These are phyloP conservation scores for Diachasma alloeum DNA, from an alignment of 1,140 invertebrate genomes.

Conservation along the genomic window DNA sequence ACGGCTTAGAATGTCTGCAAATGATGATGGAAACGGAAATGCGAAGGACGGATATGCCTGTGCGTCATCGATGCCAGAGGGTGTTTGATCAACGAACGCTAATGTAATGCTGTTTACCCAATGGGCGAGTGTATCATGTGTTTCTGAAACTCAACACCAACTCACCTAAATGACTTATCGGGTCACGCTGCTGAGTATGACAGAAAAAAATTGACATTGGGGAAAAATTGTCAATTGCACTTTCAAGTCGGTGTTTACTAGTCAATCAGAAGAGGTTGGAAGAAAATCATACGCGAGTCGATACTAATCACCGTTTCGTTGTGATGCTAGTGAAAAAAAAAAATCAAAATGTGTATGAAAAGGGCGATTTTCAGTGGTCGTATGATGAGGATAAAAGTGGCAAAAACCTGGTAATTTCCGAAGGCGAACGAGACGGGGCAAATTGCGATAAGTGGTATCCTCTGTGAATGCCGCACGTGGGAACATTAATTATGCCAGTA, in stretches of 20 bases:
- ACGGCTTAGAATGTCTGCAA: not conserved
- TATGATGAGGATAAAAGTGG: slow-evolving; percentile 21
- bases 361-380: not conserved
- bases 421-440: slow-evolving; percentile 14
- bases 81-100: slow-evolving; percentile 23
- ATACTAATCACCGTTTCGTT: not conserved
- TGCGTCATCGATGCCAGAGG: slow-evolving; percentile 16
- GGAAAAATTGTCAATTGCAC: not conserved
- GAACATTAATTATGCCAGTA: slow-evolving; percentile 31
- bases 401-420: slow-evolving; percentile 30
- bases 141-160: not conserved
- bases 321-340: not conserved
- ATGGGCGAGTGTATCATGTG: slow-evolving; percentile 1
- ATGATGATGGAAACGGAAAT: slow-evolving; percentile 7
- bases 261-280: not conserved
- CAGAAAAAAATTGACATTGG: not conserved
- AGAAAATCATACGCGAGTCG: not conserved
- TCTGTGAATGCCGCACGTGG: slow-evolving; percentile 23
- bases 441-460: slow-evolving; percentile 31
- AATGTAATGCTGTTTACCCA: slow-evolving; percentile 27
- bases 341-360: not conserved
- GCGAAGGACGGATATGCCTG: slow-evolving; percentile 1
- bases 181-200: not conserved
- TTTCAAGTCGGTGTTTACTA: not conserved
- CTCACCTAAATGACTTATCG: slow-evolving; percentile 10